These are phyloP conservation scores for Ptilorrhoa leucosticta DNA, from an alignment of 2,113 vertebrate genomes.

Conservation along the genomic window DNA sequence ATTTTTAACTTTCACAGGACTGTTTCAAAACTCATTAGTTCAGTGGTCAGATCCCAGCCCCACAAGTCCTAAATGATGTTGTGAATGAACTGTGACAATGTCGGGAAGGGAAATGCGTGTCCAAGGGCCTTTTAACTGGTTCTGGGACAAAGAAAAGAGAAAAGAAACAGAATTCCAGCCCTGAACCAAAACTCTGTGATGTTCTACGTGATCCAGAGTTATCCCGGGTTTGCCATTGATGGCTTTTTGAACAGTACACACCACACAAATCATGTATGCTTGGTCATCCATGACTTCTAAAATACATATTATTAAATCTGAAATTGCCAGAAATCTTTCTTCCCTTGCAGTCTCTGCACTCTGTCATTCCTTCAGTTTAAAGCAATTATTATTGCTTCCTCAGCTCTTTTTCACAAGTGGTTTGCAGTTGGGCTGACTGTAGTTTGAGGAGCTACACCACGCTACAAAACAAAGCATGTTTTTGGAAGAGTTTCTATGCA, in stretches of 20 bases:
- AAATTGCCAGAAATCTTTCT: neutral
- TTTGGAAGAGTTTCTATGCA: neutral
- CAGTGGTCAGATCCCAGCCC: neutral
- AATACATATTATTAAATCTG: neutral
- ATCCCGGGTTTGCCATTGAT: neutral
- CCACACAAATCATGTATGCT: neutral
- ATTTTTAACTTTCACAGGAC: neutral
- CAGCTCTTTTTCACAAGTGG: neutral
- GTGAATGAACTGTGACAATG: neutral
- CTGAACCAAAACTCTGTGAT: neutral
- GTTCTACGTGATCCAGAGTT: neutral
- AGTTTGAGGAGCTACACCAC: neutral
- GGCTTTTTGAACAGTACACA: neutral
- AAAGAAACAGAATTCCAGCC: neutral
- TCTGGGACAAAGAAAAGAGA: neutral
- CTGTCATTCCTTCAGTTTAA: neutral
- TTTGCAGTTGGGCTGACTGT: neutral
- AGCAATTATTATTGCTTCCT: neutral
- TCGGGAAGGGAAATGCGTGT: neutral
- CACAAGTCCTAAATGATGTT: neutral
- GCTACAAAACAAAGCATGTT: rapidly evolving
- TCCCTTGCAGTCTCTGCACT: neutral
- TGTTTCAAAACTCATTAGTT: neutral
- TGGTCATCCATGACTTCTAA: neutral
- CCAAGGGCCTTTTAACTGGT: neutral